Conservation (phyloP, 2,888 invertebrate species). For the Nephrotoma guestfalica region DNA sequence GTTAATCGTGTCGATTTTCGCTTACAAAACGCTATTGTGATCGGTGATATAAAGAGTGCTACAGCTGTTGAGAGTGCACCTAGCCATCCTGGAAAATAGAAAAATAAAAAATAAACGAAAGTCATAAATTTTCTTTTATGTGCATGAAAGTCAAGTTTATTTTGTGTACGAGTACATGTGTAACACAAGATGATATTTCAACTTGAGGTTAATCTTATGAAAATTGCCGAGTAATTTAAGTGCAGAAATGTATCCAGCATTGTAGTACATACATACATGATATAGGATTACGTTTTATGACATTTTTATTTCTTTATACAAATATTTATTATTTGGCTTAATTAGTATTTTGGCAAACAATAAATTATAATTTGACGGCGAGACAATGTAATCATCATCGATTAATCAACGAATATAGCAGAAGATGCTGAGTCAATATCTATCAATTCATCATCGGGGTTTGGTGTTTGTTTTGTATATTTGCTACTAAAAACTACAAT, state of each 20-base stretch:
- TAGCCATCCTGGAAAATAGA: conserved; percentile 56
- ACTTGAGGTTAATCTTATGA: not conserved
- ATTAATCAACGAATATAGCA: not conserved
- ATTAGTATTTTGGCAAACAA: not conserved
- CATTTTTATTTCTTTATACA: not conserved
- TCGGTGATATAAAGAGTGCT: conserved; percentile 64
- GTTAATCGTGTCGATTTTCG: conserved; percentile 77
- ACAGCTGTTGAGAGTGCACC: conserved; percentile 67
- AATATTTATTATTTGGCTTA: not conserved
- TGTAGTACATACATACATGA: not conserved
- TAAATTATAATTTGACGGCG: not conserved
- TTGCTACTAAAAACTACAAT: not conserved
- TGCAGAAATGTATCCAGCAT: not conserved
- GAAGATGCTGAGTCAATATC: not conserved
- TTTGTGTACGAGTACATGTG: not conserved
- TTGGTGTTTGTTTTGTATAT: not conserved
- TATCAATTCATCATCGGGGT: not conserved
- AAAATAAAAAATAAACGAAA: conserved; percentile 7
- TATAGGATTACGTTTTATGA: not conserved
- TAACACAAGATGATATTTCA: not conserved
- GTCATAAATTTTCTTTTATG: conserved; percentile 9
- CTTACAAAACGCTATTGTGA: conserved; percentile 71
- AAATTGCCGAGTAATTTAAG: not conserved
- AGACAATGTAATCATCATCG: not conserved
- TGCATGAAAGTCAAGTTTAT: not conserved